A percentile compares a stretch with the other conserved stretches of the same genome.
These are phyloP conservation scores for Oxyscelio sp. DNA, from an alignment of 2,888 invertebrate genomes.

Conservation along the genomic window DNA sequence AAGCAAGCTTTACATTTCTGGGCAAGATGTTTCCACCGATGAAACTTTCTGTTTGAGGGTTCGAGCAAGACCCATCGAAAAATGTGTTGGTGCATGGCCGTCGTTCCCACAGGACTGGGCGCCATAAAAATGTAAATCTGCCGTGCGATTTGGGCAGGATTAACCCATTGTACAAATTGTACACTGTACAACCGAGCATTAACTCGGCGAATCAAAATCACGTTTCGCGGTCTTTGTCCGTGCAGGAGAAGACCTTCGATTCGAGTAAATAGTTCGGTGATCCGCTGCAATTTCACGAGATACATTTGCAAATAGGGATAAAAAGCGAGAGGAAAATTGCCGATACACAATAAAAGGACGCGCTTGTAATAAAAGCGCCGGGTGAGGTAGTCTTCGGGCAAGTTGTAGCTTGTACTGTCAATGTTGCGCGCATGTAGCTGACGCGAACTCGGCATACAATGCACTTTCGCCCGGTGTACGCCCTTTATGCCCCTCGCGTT, in stretches of 20 bases:
- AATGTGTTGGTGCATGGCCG: constrained; percentile 36
- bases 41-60: constrained; percentile 42
- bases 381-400: constrained; percentile 12
- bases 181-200: constrained; percentile 65
- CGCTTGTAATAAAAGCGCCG: constrained; percentile 28
- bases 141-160: constrained; percentile 38
- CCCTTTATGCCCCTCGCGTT: constrained; percentile 79
- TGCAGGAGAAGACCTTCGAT: too few relatives aligned
- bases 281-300: too few relatives aligned
- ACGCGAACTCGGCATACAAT: constrained; percentile 49
- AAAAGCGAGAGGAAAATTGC: constrained; percentile 27
- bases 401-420: constrained; percentile 19
- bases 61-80: constrained; percentile 34
- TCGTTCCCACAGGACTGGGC: constrained; percentile 63
- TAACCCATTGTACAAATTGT: constrained; percentile 78
- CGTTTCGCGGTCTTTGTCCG: constrained; percentile 17
- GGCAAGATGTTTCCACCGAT: constrained; percentile 38
- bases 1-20: constrained; percentile 44
- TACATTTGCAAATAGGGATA: too few relatives aligned
- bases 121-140: constrained; percentile 74
- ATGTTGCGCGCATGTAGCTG: constrained; percentile 50
- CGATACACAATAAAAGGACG: constrained; percentile 40
- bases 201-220: constrained; percentile 26
- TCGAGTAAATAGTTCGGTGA: too few relatives aligned
- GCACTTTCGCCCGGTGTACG: constrained; percentile 49